Evolutionary conservation across 2,888 invertebrate species (phyloP).

Genomic region (Heliconius ethilla): DNA sequence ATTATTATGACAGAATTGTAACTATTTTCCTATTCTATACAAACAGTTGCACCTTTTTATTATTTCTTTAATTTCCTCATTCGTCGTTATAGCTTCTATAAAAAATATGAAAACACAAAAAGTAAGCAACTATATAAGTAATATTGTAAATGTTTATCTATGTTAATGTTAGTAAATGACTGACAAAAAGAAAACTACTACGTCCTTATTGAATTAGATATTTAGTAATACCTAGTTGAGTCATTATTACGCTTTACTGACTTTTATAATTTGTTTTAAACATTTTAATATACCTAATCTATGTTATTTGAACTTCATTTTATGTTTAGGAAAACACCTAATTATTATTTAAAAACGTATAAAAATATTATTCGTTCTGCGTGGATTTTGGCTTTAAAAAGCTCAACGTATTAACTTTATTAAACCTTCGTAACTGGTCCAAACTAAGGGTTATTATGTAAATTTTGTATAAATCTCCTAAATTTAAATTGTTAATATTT

Average conservation of each 20-base stretch:
- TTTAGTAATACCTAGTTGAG: conserved; percentile 33
- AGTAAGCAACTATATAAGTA: background rate
- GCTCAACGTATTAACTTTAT: background rate
- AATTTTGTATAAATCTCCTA: background rate
- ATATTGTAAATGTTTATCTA: background rate
- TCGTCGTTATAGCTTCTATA: background rate
- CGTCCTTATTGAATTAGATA: background rate
- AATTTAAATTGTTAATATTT: background rate
- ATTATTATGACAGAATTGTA: background rate
- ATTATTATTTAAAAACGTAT: background rate
- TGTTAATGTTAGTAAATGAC: background rate
- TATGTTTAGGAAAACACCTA: background rate
- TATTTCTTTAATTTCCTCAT: conserved; percentile 11
- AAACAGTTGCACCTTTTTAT: conserved; percentile 1
- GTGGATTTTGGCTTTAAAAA: background rate
- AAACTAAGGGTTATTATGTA: background rate
- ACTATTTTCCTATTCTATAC: background rate
- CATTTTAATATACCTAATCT: background rate
- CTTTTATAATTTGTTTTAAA: conserved; percentile 23
- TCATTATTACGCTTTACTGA: conserved; percentile 34
- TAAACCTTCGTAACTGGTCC: background rate
- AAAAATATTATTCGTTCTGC: background rate
- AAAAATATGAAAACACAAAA: background rate
- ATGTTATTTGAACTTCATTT: background rate
- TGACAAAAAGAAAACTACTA: conserved; percentile 5